These are phyloP conservation scores for Solenopsis invicta DNA, from an alignment of 1,140 invertebrate species.

Conservation along the genomic window DNA sequence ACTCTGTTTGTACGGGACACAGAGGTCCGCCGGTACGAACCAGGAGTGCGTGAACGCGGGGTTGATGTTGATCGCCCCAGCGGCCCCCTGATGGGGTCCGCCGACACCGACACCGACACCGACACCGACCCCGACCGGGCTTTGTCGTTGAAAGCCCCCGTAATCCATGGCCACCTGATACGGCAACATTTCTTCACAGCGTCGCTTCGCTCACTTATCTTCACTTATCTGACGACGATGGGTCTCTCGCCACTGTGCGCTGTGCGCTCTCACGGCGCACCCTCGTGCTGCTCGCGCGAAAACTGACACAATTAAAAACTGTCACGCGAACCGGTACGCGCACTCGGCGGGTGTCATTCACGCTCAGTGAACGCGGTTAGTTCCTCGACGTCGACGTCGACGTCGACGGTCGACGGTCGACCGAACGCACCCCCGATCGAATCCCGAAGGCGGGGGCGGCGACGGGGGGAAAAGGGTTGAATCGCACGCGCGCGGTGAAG, in stretches of 20 bases:
- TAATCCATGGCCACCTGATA: slow-evolving; percentile 97
- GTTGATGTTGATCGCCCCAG: slow-evolving; percentile 88
- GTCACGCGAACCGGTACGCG: slow-evolving; percentile 3
- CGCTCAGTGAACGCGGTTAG: slow-evolving; percentile 34
- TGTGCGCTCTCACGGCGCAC: too few relatives aligned
- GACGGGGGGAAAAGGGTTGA: too few relatives aligned
- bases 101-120: slow-evolving; percentile 87
- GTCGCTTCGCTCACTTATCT: slow-evolving; percentile 45
- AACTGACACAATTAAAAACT: too few relatives aligned
- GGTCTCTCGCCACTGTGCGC: slow-evolving; percentile 26
- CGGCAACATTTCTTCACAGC: slow-evolving; percentile 90
- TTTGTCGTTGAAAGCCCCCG: slow-evolving; percentile 92
- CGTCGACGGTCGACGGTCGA: too few relatives aligned
- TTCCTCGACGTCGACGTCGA: slow-evolving; percentile 14
- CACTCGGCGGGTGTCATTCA: slow-evolving; percentile 5
- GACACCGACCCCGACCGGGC: slow-evolving; percentile 89
- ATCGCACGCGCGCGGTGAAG: background rate
- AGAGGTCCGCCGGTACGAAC: slow-evolving; percentile 96
- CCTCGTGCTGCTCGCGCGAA: background rate
- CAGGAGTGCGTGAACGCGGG: slow-evolving; percentile 95
- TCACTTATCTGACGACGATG: background rate
- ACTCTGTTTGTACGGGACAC: slow-evolving; percentile 93
- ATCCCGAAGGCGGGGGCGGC: too few relatives aligned
- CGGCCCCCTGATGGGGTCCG: slow-evolving; percentile 84
- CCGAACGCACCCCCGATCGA: slow-evolving; percentile 19